Percentiles rank a stretch among this genome's conserved stretches.
phyloP scores from a whole-genome alignment of 1,140 invertebrate species.

The Drosophila ficusphila region DNA sequence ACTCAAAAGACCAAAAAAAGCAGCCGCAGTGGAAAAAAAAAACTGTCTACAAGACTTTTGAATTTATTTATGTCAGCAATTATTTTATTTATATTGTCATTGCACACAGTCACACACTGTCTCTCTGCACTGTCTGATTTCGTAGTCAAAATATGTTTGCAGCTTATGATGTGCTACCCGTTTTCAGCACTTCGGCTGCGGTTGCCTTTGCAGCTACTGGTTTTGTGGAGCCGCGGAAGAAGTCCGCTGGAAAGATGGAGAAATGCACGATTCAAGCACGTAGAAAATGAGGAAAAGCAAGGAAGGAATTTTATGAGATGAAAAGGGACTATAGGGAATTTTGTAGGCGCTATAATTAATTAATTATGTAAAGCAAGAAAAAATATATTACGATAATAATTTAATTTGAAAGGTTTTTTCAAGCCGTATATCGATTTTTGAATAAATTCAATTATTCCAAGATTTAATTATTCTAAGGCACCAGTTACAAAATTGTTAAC shows the following conservation, averaged over 20 bases:
- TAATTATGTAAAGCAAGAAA: too few species aligned
- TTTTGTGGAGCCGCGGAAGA: slow-evolving; percentile 31
- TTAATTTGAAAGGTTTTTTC: neutral
- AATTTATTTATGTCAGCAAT: slow-evolving; percentile 82
- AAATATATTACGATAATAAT: too few species aligned
- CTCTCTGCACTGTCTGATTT: slow-evolving; percentile 65
- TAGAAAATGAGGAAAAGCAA: neutral
- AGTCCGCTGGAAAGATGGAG: neutral
- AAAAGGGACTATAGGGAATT: neutral
- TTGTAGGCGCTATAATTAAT: neutral
- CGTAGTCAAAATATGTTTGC: slow-evolving; percentile 82
- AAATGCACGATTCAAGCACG: slow-evolving; percentile 10
- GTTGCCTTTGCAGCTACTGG: slow-evolving; percentile 53
- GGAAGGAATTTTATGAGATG: neutral
- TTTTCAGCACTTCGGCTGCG: slow-evolving; percentile 28
- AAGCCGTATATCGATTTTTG: too few species aligned
- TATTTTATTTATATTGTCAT: slow-evolving; percentile 83
- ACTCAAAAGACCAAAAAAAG: slow-evolving; percentile 21
- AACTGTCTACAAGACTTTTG: slow-evolving; percentile 54
- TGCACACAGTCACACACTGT: slow-evolving; percentile 30
- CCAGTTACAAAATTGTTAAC: too few species aligned
- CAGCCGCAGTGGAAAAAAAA: neutral
- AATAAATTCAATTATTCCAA: too few species aligned
- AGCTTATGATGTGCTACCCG: slow-evolving; percentile 65
- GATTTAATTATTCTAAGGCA: too few species aligned